Evolutionary conservation across 2,113 vertebrate species (phyloP).

Genomic region (Cyprinus carpio): DNA sequence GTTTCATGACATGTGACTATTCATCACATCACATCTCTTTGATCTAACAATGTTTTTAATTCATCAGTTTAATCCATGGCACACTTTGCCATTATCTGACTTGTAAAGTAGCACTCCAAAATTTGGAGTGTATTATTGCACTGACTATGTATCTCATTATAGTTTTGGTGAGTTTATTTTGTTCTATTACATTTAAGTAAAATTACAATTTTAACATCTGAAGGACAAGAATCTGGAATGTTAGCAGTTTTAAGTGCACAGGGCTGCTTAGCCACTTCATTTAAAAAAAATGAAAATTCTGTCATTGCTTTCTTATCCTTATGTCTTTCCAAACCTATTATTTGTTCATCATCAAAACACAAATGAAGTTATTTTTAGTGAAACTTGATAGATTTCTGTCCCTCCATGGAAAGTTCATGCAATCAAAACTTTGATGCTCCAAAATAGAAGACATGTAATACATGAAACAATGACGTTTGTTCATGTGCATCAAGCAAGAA

Average conservation of each 20-base stretch:
- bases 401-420: background rate
- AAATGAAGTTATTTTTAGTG: background rate
- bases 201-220: background rate
- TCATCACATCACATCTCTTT: background rate
- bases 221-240: background rate
- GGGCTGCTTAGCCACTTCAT: background rate
- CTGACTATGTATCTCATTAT: background rate
- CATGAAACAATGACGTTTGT: no score
- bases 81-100: conserved; percentile 12
- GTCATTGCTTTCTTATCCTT: background rate
- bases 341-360: background rate
- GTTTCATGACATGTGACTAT: background rate
- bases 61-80: background rate
- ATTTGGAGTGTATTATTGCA: background rate
- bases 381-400: background rate
- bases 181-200: background rate
- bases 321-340: background rate
- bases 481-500: no score
- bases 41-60: background rate
- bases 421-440: background rate
- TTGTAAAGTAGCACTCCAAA: conserved; percentile 37
- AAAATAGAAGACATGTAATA: background rate
- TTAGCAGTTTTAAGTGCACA: background rate
- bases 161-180: background rate
- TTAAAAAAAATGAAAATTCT: background rate